Percentiles rank a stretch among this genome's conserved stretches.
These are phyloP conservation scores for Cylloceria caligata DNA, from an alignment of 2,888 invertebrate genomes.

Conservation along the genomic window DNA sequence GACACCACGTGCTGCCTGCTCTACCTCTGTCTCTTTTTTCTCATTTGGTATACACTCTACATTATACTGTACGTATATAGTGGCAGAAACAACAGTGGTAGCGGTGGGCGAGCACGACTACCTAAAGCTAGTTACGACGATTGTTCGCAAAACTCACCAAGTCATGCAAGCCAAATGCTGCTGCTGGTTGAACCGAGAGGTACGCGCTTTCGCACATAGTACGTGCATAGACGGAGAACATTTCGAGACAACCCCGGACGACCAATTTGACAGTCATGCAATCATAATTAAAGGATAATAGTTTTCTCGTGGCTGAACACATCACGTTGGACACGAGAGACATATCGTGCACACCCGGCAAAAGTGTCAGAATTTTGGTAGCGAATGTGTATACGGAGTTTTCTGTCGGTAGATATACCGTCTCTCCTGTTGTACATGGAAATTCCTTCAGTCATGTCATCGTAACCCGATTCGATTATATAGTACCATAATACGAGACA, in stretches of 20 bases:
- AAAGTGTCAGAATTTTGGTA: slow-evolving; percentile 11
- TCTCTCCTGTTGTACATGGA: not conserved
- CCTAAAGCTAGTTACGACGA: slow-evolving; percentile 83
- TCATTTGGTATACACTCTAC: slow-evolving; percentile 29
- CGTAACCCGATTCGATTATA: slow-evolving; percentile 13
- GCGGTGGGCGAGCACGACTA: slow-evolving; percentile 75
- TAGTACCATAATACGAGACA: not conserved
- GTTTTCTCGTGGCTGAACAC: slow-evolving; percentile 73
- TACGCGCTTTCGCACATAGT: slow-evolving; percentile 31
- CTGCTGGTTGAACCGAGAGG: slow-evolving; percentile 7
- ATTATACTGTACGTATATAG: slow-evolving; percentile 39
- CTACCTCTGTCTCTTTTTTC: slow-evolving; percentile 37
- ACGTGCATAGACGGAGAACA: slow-evolving; percentile 23
- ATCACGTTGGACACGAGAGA: slow-evolving; percentile 60
- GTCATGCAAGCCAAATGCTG: slow-evolving; percentile 79
- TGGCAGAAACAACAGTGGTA: slow-evolving; percentile 29
- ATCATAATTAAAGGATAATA: slow-evolving; percentile 81
- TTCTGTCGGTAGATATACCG: slow-evolving; percentile 2
- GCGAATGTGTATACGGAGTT: not conserved
- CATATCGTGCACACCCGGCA: slow-evolving; percentile 45
- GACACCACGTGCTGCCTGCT: slow-evolving; percentile 78
- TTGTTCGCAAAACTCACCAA: slow-evolving; percentile 81
- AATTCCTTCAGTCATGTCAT: slow-evolving; percentile 1
- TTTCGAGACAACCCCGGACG: slow-evolving; percentile 65
- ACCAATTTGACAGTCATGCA: slow-evolving; percentile 82